Base-by-base conservation (phyloP, 1,140 invertebrate species). In the Drosophila paulistorum region DNA sequence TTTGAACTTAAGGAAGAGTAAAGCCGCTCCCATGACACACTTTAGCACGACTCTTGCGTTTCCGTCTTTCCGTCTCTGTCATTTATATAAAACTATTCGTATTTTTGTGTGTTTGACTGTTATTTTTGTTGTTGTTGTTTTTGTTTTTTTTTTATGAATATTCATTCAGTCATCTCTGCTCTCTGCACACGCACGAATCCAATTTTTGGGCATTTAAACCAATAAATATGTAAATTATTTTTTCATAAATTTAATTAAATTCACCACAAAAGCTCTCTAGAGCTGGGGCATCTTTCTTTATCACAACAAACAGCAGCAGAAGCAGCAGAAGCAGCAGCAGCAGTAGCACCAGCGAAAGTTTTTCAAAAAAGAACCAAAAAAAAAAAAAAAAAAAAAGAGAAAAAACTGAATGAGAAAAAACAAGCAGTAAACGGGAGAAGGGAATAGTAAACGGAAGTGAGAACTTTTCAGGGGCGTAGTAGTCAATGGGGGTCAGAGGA, bases 201-300 rank as follows among this genome's bases (percentile, higher is more conserved):
- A 60, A 67, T 77, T 69, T 75, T 83, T 87, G 84, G 84, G 84
- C 79, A 87, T 89, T 87, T 87, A 83, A 87, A 71, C 83, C 83
- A 87, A 87, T 87, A 87, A 87, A 87, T 87, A 87, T 87, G 83
- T 87, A 87, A 87, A 87, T 87, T 87, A 89, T 87, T 86, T 87
- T 87, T 87, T 87, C 84, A 89, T 80, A 87, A 87, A 87, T 89
- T 87, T 86, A 87, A 87, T 86, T 86, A 86, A 86, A 87, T 87
- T 87, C 83, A 83, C 79, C 79, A 87, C 82, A 86, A 82, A 68
- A 76, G 76, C 75, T 65, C 45, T 51, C 45, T 51, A 75, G 71
- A 66, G 71, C 57, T 59, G 63, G 59, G 54, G 75, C 76, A 69
- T 68, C 73, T 76, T 72, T 68, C 73, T 76, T 72, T 68, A 65